Conservation (phyloP, 1,140 invertebrate species). For the Dendroctonus valens region DNA sequence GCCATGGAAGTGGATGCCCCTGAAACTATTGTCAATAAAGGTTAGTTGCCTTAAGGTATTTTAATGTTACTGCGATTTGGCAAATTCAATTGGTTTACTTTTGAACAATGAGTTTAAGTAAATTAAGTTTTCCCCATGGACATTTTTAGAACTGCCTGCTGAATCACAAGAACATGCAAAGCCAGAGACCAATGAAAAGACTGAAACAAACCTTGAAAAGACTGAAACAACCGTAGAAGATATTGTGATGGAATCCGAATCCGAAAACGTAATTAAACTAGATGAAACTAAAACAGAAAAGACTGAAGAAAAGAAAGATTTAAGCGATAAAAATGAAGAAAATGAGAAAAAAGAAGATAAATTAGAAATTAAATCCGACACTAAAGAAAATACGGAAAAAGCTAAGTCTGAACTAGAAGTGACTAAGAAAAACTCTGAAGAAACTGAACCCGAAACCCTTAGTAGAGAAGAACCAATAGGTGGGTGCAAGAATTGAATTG, state of each 20-base stretch:
- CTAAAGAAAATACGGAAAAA: conserved; percentile 9
- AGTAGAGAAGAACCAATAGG: too few species aligned
- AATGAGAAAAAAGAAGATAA: neutral
- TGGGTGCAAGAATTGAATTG: too few species aligned
- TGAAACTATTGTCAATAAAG: conserved; percentile 2
- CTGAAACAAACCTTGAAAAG: conserved; percentile 14
- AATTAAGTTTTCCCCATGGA: too few species aligned
- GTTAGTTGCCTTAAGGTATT: too few species aligned
- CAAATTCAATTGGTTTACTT: conserved; percentile 13
- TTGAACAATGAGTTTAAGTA: too few species aligned
- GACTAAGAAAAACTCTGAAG: neutral
- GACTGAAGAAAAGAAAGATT: neutral
- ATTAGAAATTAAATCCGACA: conserved; percentile 1
- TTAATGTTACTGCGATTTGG: neutral
- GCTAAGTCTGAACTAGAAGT: conserved; percentile 4
- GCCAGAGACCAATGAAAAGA: conserved; percentile 20
- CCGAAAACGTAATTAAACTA: neutral
- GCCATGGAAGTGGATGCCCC: conserved; percentile 36
- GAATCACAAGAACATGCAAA: conserved; percentile 5
- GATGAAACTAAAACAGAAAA: conserved; percentile 5
- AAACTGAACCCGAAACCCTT: neutral
- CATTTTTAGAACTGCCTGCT: neutral
- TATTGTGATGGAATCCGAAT: neutral
- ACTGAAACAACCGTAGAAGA: neutral
- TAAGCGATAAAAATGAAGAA: neutral